Percentiles rank a stretch among this genome's conserved stretches.
phyloP scores from a whole-genome alignment of 2,797 vertebrate species.

The Hapalemur alaotrensis region DNA sequence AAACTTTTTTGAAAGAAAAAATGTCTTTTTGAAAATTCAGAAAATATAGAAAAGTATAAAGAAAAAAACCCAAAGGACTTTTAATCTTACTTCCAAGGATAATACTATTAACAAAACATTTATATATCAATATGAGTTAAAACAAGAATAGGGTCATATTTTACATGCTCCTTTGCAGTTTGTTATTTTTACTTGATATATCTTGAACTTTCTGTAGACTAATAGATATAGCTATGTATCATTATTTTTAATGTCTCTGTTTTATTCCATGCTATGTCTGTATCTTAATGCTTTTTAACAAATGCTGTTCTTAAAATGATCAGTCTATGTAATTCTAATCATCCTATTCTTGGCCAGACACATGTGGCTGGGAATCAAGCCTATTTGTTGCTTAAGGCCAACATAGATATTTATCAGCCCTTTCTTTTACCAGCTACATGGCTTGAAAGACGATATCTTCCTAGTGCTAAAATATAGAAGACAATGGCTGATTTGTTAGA shows the following conservation, averaged over 20 bases:
- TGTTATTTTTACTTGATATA: constrained; percentile 18
- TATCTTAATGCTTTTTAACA: not conserved
- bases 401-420: not conserved
- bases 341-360: not conserved
- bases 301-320: constrained; percentile 17
- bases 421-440: not conserved
- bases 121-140: not conserved
- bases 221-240: not conserved
- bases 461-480: not conserved
- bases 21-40: not conserved
- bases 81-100: not conserved
- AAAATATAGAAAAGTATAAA: not conserved
- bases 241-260: not conserved
- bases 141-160: not conserved
- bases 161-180: not conserved
- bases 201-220: not conserved
- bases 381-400: not conserved
- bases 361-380: not conserved
- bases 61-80: not conserved
- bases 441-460: not conserved
- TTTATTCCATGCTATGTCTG: not conserved
- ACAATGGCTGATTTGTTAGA: not conserved
- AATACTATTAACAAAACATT: not conserved
- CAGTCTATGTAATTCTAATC: not conserved
- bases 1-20: not conserved